phyloP scores from a whole-genome alignment of 2,113 vertebrate species.

The Hiodon alosoides region DNA sequence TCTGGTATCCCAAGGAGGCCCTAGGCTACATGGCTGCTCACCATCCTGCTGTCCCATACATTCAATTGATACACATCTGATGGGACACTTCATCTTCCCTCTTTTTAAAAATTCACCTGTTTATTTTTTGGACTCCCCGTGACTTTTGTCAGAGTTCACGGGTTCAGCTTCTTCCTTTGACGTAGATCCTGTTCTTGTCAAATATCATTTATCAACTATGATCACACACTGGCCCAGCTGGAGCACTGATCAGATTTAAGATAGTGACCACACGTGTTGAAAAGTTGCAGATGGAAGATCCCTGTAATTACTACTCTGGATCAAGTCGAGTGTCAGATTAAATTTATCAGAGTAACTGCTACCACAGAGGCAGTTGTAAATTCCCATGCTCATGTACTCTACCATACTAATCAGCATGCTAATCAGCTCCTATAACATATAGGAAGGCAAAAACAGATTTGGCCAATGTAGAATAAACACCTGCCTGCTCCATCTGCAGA shows the following conservation, averaged over 20 bases:
- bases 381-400: neutral
- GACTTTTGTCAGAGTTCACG: neutral
- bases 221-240: no score
- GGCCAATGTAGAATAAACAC: neutral
- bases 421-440: neutral
- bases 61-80: slow-evolving; percentile 5
- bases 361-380: neutral
- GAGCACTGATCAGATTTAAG: no score
- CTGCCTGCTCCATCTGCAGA: neutral
- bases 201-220: no score
- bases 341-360: neutral
- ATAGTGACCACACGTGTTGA: neutral
- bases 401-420: neutral
- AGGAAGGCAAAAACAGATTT: neutral
- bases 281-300: neutral
- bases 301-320: neutral
- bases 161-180: no score
- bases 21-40: neutral
- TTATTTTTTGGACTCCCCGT: neutral
- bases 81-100: neutral
- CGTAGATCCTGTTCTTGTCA: no score
- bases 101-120: neutral
- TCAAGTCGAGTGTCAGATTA: no score
- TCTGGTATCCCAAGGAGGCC: slow-evolving; percentile 16
- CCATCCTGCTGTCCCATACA: slow-evolving; percentile 18